A percentile compares a stretch with the other conserved stretches of the same genome.
phyloP scores from a whole-genome alignment of 2,113 vertebrate species.

The Ahaetulla prasina region DNA sequence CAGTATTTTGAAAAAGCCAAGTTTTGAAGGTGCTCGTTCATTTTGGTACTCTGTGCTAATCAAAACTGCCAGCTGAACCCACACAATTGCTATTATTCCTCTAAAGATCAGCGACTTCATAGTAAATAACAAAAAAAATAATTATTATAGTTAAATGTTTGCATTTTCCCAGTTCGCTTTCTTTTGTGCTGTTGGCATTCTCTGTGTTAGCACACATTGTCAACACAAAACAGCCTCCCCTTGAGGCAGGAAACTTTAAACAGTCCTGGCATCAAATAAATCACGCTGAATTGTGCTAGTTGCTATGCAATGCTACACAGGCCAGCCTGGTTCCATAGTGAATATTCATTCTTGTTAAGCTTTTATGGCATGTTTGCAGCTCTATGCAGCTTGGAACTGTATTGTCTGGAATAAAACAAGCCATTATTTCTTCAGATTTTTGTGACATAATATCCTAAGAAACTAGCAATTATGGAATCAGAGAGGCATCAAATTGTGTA shows the following conservation, averaged over 20 bases:
- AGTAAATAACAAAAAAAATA: slow-evolving; percentile 43
- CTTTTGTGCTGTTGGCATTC: slow-evolving; percentile 22
- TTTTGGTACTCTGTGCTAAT: slow-evolving; percentile 27
- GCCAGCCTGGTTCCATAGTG: slow-evolving; percentile 15
- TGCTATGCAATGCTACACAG: slow-evolving; percentile 36
- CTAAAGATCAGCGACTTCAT: slow-evolving; percentile 9
- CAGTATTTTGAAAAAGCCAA: slow-evolving; percentile 44
- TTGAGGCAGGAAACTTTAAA: slow-evolving; percentile 30
- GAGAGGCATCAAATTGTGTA: slow-evolving; percentile 70
- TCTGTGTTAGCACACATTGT: background rate
- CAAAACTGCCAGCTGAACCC: background rate
- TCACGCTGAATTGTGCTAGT: background rate
- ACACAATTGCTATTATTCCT: slow-evolving; percentile 29
- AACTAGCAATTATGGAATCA: slow-evolving; percentile 80
- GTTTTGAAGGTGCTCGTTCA: slow-evolving; percentile 36
- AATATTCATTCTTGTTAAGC: slow-evolving; percentile 40
- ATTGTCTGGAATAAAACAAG: slow-evolving; percentile 77
- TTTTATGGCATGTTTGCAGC: slow-evolving; percentile 57
- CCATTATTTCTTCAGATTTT: slow-evolving; percentile 81
- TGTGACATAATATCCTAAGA: slow-evolving; percentile 81
- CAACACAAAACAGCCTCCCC: slow-evolving; percentile 33
- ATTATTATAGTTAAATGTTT: slow-evolving; percentile 42
- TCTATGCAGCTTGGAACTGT: slow-evolving; percentile 62
- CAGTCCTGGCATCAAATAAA: slow-evolving; percentile 35
- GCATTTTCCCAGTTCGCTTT: background rate